A percentile compares a stretch with the other conserved stretches of the same genome.
phyloP scores from a whole-genome alignment of 2,888 invertebrate species.

The Drosophila histrio region DNA sequence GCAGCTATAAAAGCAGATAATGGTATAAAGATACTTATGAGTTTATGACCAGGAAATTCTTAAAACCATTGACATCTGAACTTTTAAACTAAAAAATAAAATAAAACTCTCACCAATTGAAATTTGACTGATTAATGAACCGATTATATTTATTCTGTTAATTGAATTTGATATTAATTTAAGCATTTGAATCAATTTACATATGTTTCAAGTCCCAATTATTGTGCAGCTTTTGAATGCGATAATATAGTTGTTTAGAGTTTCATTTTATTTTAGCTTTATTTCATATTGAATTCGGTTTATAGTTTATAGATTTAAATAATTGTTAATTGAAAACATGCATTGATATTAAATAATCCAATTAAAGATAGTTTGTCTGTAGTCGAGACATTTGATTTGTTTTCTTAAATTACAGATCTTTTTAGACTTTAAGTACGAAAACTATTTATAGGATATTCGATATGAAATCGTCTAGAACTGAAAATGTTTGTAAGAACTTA shows the following conservation, averaged over 20 bases:
- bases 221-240: background rate
- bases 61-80: slow-evolving; percentile 9
- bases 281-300: background rate
- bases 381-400: background rate
- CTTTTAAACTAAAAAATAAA: slow-evolving; percentile 14
- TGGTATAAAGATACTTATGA: background rate
- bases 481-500: too few species aligned
- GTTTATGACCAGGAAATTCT: slow-evolving; percentile 7
- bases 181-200: background rate
- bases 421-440: too few species aligned
- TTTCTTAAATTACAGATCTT: background rate
- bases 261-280: background rate
- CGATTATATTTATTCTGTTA: background rate
- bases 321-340: slow-evolving; percentile 22
- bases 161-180: background rate
- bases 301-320: background rate
- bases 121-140: background rate
- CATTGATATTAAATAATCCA: slow-evolving; percentile 11
- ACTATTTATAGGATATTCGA: too few species aligned
- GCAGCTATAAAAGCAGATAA: slow-evolving; percentile 23
- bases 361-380: background rate
- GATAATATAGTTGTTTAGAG: background rate
- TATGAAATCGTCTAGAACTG: too few species aligned
- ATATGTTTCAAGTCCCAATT: background rate
- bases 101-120: background rate